Percentiles rank a stretch among this genome's conserved stretches.
phyloP scores from a whole-genome alignment of 2,888 invertebrate species.

The Lysandra coridon region DNA sequence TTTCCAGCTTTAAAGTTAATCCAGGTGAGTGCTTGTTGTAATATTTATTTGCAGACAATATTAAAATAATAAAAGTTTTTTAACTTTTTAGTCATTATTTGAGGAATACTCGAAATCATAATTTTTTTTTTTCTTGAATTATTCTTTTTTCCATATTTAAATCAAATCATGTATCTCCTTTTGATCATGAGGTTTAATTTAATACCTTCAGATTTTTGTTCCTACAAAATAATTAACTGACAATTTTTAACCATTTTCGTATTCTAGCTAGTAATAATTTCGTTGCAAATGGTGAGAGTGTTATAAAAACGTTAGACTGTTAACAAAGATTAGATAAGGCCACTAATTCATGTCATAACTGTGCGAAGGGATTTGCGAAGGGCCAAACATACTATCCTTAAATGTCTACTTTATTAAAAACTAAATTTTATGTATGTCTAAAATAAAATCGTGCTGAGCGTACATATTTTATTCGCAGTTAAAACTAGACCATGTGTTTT shows the following conservation, averaged over 20 bases:
- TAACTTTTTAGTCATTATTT: too few species aligned
- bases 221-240: not conserved
- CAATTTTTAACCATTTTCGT: not conserved
- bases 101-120: too few species aligned
- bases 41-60: not conserved
- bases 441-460: too few species aligned
- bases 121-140: too few species aligned
- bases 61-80: too few species aligned
- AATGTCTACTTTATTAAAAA: not conserved
- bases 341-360: slow-evolving; percentile 19
- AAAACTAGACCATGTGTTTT: too few species aligned
- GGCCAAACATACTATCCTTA: not conserved
- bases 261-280: not conserved
- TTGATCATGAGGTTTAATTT: too few species aligned
- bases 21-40: not conserved
- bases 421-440: not conserved
- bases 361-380: not conserved
- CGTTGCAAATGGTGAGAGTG: not conserved
- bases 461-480: too few species aligned
- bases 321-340: slow-evolving; percentile 23
- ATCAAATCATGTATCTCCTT: too few species aligned
- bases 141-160: too few species aligned
- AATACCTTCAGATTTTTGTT: too few species aligned
- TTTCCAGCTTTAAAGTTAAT: not conserved
- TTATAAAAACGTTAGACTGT: slow-evolving; percentile 18